These are phyloP conservation scores for Galemys pyrenaicus DNA, from an alignment of 2,113 vertebrate genomes.

Conservation along the genomic window DNA sequence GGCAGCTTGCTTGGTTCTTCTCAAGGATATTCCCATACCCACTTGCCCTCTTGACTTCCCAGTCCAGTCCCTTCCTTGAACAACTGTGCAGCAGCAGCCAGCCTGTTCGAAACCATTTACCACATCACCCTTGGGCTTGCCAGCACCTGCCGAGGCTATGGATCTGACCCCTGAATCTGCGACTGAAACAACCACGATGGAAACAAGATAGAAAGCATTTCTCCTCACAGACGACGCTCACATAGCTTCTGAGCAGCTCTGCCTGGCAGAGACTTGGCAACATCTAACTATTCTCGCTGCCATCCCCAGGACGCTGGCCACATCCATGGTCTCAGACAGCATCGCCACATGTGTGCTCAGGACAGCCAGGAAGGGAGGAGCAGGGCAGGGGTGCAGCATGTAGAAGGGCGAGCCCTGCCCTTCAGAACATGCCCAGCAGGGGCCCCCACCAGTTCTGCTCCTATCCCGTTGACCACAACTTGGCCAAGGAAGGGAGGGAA, in stretches of 20 bases:
- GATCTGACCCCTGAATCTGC: not conserved
- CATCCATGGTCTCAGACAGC: not conserved
- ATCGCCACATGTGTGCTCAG: not conserved
- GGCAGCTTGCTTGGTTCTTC: not conserved
- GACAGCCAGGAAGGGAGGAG: not conserved
- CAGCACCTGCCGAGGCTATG: not conserved
- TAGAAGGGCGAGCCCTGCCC: not conserved
- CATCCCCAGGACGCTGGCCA: fast-evolving
- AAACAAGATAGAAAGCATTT: not conserved
- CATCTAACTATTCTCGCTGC: not conserved
- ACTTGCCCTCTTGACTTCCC: not conserved
- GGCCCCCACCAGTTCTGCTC: not conserved
- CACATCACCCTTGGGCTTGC: not conserved
- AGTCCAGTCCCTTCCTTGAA: not conserved
- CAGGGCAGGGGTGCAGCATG: fast-evolving
- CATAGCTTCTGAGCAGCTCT: not conserved
- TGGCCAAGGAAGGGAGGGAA: not conserved
- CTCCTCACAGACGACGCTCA: not conserved
- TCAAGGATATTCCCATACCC: not conserved
- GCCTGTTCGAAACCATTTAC: not conserved
- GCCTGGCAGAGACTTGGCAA: not conserved
- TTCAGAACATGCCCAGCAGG: not conserved
- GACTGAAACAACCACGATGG: not conserved
- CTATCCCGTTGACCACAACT: not conserved
- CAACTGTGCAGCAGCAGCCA: not conserved